Base-by-base conservation (phyloP, 1,140 invertebrate genomes). In the Ericerus pela region DNA sequence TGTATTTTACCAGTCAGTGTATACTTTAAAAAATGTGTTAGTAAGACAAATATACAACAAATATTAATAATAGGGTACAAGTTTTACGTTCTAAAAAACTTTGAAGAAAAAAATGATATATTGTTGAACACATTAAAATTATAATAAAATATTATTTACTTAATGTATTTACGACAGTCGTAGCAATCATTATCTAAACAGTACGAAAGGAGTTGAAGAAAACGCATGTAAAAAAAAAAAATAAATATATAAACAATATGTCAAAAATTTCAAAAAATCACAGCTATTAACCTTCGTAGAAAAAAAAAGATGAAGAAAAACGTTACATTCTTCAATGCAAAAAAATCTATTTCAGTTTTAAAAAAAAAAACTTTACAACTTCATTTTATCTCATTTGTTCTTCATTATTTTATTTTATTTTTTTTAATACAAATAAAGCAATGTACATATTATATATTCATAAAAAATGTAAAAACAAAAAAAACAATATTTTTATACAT, bases 1-100 rank as follows among this genome's bases (percentile, higher is more conserved):
- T 47, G 41, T 47, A 47, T 47, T 47, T 47, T 47, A 47, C 20
- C 41, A 47, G 41, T 47, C 41, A 47, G 41, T 47, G 41, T 47
- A 47, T 22, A 22, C 6, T 22, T 22, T 22, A 47, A 47, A 47
- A 47, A 47, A 47, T 22, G 41, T 47, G 41, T 47, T 47, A 47
- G 41, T 47, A 47, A 47, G 22, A 47, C 11, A 14, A 47, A 47
- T 47, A 24, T 47, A 47, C 41, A 47, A 47, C 41, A 47, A 47
- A 47, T 47, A 47, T 47, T 47, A 47, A 47, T 24, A 47, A 47
- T 24, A 47, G 26, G 10, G 4, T 47, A 47, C 41, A 47, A 47
- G 41, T 24, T 47, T 24, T 47, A 47, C 26, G 41, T 47, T 47
- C 41, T 47, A 47, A n/a, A n/a, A n/a, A n/a, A 18, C 37, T 41